Evolutionary conservation across 2,888 invertebrate species (phyloP).

Genomic region (Omphaloscelis lunosa): DNA sequence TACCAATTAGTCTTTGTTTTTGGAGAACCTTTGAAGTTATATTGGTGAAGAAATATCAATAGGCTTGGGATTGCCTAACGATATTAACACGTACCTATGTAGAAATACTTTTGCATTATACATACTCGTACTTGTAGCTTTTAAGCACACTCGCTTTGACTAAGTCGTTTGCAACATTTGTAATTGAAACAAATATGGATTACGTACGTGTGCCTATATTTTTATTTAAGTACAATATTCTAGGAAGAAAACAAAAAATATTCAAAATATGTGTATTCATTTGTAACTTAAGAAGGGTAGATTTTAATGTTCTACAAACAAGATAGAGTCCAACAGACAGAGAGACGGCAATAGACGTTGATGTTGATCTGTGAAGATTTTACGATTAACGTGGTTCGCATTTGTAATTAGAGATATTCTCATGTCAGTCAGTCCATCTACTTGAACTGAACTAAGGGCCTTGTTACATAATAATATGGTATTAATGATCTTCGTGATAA

Average conservation of each 20-base stretch:
- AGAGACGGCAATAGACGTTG: conserved; percentile 37
- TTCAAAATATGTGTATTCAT: neutral
- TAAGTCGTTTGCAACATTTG: neutral
- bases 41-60: conserved; percentile 50
- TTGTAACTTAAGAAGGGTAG: conserved; percentile 8
- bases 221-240: neutral
- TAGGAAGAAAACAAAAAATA: neutral
- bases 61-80: conserved; percentile 32
- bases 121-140: neutral
- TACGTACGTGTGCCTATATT: neutral
- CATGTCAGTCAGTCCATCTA: conserved; percentile 72
- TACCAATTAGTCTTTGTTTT: conserved; percentile 63
- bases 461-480: conserved; percentile 36
- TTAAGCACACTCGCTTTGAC: neutral
- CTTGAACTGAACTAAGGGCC: conserved; percentile 34
- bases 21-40: conserved; percentile 47
- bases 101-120: conserved; percentile 14
- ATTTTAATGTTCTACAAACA: conserved; percentile 28
- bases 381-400: conserved; percentile 69
- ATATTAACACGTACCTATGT: conserved; percentile 23
- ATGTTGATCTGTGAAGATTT: conserved; percentile 67
- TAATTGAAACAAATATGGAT: neutral
- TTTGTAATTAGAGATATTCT: conserved; percentile 79
- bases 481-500: conserved; percentile 29
- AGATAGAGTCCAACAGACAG: conserved; percentile 25